A percentile compares a stretch with the other conserved stretches of the same genome.
Evolutionary conservation across 2,888 invertebrate species (phyloP).

Genomic region (Cistogaster globosa): DNA sequence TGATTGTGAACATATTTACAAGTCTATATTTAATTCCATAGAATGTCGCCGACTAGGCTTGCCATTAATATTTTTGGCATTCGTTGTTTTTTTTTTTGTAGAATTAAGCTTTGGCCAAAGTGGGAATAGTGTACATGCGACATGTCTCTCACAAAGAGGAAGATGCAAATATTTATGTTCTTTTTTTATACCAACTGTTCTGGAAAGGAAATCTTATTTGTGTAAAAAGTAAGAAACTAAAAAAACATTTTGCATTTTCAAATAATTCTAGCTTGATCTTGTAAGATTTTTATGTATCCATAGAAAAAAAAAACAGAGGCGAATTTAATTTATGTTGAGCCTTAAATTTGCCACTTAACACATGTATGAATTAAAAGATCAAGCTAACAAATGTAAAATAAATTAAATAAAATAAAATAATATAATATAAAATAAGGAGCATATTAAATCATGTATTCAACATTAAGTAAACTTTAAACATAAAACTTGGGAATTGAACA

Average conservation of each 20-base stretch:
- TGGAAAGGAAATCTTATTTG: constrained; percentile 41
- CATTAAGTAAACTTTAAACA: too few species aligned
- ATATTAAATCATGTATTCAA: too few species aligned
- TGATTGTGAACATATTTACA: not conserved
- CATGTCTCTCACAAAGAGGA: constrained; percentile 49
- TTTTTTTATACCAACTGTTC: constrained; percentile 28
- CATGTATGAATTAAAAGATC: not conserved
- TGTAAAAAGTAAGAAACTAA: not conserved
- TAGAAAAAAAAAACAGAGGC: not conserved
- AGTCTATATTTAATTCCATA: constrained; percentile 64
- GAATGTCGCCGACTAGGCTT: constrained; percentile 66
- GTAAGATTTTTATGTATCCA: too few species aligned
- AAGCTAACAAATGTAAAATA: not conserved
- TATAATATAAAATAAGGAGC: too few species aligned
- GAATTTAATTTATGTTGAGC: not conserved
- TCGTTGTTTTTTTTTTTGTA: constrained; percentile 33
- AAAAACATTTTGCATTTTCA: constrained; percentile 14
- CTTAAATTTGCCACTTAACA: not conserved
- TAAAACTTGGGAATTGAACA: too few species aligned
- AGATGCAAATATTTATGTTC: constrained; percentile 15
- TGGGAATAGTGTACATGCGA: constrained; percentile 39
- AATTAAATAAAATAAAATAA: too few species aligned
- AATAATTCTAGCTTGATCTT: constrained; percentile 32
- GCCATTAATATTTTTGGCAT: constrained; percentile 63
- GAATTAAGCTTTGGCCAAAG: constrained; percentile 63